These are phyloP conservation scores for Leptodactylus fallax DNA, from an alignment of 2,797 vertebrate species.

Conservation along the genomic window DNA sequence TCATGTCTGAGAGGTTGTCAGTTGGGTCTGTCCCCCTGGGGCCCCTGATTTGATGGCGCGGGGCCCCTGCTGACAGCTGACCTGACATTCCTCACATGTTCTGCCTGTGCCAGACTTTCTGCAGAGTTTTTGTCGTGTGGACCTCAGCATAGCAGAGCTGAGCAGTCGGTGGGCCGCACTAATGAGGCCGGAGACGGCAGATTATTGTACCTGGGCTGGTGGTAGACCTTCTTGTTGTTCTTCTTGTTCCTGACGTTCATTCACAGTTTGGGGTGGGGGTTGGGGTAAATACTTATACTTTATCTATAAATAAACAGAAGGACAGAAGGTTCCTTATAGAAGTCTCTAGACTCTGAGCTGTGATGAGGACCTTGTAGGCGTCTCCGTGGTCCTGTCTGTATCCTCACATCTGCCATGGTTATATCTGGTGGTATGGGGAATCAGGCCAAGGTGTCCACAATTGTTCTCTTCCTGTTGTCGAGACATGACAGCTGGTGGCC, in stretches of 20 bases:
- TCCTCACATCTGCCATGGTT: too few species aligned
- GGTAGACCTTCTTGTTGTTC: too few species aligned
- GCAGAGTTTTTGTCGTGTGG: neutral
- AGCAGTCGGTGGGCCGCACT: neutral
- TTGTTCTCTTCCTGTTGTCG: neutral
- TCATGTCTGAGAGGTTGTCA: too few species aligned
- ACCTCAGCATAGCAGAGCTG: neutral
- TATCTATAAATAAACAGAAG: neutral
- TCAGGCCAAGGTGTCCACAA: neutral
- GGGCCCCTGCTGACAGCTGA: neutral
- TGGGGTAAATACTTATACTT: conserved; percentile 12
- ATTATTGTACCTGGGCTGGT: conserved; percentile 9
- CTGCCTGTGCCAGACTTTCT: neutral
- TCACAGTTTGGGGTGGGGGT: conserved; percentile 9
- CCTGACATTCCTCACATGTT: neutral
- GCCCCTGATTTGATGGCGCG: neutral
- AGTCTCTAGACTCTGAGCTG: neutral
- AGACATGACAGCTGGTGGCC: neutral
- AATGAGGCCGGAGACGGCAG: neutral
- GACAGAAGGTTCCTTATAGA: too few species aligned
- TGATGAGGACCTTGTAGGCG: neutral
- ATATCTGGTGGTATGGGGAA: too few species aligned
- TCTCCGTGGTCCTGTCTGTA: too few species aligned
- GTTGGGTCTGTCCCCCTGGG: neutral
- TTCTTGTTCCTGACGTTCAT: conserved; percentile 21